Evolutionary conservation across 1,140 invertebrate species (phyloP).

Genomic region (Ceratina calcarata): DNA sequence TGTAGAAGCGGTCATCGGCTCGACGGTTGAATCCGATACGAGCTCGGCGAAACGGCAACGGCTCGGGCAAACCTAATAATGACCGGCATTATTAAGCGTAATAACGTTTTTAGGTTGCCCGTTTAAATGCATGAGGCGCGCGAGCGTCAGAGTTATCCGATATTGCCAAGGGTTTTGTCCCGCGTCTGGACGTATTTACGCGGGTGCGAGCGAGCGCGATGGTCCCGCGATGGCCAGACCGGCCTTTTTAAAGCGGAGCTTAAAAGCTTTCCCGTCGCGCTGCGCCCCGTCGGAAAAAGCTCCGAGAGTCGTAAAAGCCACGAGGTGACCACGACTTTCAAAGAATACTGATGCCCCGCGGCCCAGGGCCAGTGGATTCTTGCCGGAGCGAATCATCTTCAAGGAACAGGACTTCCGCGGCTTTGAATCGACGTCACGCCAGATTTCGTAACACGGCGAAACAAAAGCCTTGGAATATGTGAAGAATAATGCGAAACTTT

Average conservation of each 20-base stretch:
- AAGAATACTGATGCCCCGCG: slow-evolving; percentile 54
- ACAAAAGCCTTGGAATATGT: too few species aligned
- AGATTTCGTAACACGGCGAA: too few species aligned
- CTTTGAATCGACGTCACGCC: too few species aligned
- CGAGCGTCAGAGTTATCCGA: slow-evolving; percentile 49
- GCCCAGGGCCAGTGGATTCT: too few species aligned
- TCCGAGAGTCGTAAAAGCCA: slow-evolving; percentile 23
- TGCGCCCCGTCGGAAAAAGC: slow-evolving; percentile 41
- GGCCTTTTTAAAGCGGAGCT: slow-evolving; percentile 67
- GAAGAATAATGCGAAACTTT: too few species aligned
- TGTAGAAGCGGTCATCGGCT: too few species aligned
- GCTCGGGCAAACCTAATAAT: slow-evolving; percentile 30
- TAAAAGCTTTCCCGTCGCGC: slow-evolving; percentile 67
- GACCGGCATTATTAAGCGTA: slow-evolving; percentile 58
- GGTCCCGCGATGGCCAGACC: slow-evolving; percentile 67
- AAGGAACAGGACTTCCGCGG: not conserved
- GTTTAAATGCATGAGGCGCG: slow-evolving; percentile 74
- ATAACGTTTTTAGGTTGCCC: slow-evolving; percentile 66
- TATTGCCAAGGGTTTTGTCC: slow-evolving; percentile 43
- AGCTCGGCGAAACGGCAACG: not conserved
- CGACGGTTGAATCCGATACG: too few species aligned
- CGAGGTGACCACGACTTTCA: slow-evolving; percentile 52
- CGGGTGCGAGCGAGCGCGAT: slow-evolving; percentile 19
- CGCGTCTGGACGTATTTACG: slow-evolving; percentile 68
- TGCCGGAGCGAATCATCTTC: not conserved